Conservation (phyloP, 2,113 vertebrate genomes). For the Megalops atlanticus region DNA sequence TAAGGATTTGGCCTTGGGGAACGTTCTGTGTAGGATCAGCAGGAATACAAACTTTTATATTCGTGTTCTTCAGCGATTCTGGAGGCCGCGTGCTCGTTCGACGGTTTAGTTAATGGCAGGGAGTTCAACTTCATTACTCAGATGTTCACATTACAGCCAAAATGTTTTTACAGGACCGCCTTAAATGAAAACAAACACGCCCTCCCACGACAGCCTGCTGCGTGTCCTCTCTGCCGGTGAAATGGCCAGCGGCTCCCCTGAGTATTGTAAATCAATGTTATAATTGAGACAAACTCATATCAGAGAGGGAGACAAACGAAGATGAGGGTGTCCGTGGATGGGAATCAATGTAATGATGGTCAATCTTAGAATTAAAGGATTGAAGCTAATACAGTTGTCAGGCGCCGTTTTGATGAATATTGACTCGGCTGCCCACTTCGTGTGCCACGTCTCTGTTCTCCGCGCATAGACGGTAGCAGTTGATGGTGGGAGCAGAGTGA, state of each 20-base stretch:
- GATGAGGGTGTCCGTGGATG: neutral
- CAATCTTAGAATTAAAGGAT: slow-evolving; percentile 1
- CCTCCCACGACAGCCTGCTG: neutral
- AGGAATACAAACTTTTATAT: neutral
- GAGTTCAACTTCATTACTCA: neutral
- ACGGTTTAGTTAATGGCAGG: neutral
- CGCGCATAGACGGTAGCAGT: neutral
- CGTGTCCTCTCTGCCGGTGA: neutral
- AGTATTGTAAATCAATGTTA: neutral
- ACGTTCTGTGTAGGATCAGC: neutral
- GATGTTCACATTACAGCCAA: neutral
- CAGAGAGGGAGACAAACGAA: neutral
- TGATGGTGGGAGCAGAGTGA: neutral
- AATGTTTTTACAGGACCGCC: neutral
- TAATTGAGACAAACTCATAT: slow-evolving; percentile 11
- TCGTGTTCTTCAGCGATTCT: neutral
- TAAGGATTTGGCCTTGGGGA: slow-evolving; percentile 5
- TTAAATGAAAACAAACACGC: neutral
- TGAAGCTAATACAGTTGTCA: neutral
- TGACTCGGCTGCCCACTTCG: neutral
- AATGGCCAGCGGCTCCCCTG: neutral
- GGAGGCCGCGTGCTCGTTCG: neutral
- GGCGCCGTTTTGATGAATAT: neutral
- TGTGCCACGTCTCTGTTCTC: neutral
- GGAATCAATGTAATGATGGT: neutral